Conservation (phyloP, 2,113 vertebrate species). For the Marmota flaviventris region DNA sequence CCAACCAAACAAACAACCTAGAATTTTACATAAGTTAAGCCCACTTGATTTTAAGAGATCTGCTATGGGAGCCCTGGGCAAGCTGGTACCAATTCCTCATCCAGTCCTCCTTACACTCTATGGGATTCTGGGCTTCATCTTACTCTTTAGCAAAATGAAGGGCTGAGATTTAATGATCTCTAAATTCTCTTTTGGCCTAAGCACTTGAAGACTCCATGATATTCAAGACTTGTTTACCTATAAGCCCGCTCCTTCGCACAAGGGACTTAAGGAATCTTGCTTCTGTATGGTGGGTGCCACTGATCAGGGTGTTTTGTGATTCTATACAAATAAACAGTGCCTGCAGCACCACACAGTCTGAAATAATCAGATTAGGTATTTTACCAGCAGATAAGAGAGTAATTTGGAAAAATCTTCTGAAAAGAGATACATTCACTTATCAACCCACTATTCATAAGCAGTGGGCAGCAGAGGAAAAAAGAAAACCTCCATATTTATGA, state of each 20-base stretch:
- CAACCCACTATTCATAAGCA: background rate
- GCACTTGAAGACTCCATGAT: background rate
- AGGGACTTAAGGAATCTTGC: background rate
- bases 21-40: background rate
- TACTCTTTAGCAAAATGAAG: background rate
- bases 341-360: background rate
- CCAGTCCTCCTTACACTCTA: background rate
- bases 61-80: background rate
- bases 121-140: background rate
- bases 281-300: background rate
- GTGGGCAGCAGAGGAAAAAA: background rate
- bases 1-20: background rate
- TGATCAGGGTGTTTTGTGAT: background rate
- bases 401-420: slow-evolving; percentile 13
- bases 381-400: background rate
- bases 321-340: background rate
- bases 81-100: rapidly evolving
- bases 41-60: background rate
- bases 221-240: background rate
- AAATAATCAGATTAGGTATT: background rate
- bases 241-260: background rate
- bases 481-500: background rate
- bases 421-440: background rate
- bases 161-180: background rate
- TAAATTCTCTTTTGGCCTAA: background rate